Conservation (phyloP, 2,797 vertebrate genomes). For the Hybognathus amarus region DNA sequence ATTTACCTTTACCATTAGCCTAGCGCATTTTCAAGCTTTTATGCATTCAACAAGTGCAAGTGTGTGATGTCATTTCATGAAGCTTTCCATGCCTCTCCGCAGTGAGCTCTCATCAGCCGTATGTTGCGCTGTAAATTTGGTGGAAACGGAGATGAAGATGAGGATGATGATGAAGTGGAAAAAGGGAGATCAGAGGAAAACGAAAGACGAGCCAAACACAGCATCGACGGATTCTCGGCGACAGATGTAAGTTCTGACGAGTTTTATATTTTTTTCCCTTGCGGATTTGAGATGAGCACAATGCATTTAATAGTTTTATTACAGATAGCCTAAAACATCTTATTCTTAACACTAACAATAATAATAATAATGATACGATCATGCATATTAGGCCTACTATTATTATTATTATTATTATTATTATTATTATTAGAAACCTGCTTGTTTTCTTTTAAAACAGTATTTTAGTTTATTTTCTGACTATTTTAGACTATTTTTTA, state of each 20-base stretch:
- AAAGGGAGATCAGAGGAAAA: slow-evolving; percentile 92
- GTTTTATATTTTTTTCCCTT: neutral
- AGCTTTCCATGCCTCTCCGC: neutral
- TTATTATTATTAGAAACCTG: neutral
- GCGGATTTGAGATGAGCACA: neutral
- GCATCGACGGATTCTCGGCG: slow-evolving; percentile 96
- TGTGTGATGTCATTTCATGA: neutral
- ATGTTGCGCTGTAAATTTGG: slow-evolving; percentile 96
- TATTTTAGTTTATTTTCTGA: neutral
- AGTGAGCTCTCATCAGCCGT: slow-evolving; percentile 98
- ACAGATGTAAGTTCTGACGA: slow-evolving; percentile 87
- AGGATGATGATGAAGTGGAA: slow-evolving; percentile 92
- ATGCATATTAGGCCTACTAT: too few species aligned
- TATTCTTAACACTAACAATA: neutral
- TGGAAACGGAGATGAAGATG: slow-evolving; percentile 93
- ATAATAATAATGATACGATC: neutral
- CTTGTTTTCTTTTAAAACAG: neutral
- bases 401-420: neutral
- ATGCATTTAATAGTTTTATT: neutral
- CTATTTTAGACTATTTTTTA: too few species aligned
- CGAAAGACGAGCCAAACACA: slow-evolving; percentile 95
- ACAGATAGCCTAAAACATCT: neutral
- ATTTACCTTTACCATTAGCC: too few species aligned
- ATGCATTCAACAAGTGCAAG: slow-evolving; percentile 13
- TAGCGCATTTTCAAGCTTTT: neutral